These are phyloP conservation scores for Seriola rivoliana DNA, from an alignment of 2,113 vertebrate species.

Conservation along the genomic window DNA sequence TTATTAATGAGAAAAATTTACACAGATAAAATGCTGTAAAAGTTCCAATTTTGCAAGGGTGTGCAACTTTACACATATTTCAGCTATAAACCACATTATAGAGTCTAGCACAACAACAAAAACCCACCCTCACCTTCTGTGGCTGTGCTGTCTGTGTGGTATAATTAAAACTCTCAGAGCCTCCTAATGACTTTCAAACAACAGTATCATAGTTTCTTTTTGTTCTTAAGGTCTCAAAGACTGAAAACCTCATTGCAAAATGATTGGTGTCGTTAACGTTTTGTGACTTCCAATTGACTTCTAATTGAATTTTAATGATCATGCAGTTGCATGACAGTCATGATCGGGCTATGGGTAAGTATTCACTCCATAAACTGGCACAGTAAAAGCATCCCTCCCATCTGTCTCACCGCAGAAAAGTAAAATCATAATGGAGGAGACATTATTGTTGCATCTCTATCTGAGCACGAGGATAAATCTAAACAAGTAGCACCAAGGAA, in stretches of 20 bases:
- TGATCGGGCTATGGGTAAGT: conserved; percentile 43
- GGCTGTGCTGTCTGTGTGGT: background rate
- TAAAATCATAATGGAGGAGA: background rate
- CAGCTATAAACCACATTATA: no score
- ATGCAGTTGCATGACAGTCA: conserved; percentile 35
- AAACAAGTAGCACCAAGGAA: background rate
- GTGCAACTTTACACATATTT: no score
- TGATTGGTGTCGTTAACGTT: conserved; percentile 49
- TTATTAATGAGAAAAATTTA: background rate
- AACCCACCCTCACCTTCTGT: background rate
- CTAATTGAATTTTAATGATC: conserved; percentile 58
- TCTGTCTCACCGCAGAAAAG: conserved; percentile 26
- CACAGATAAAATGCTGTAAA: background rate
- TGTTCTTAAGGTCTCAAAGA: conserved; percentile 17
- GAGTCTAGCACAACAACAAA: background rate
- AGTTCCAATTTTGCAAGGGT: background rate
- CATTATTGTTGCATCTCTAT: background rate
- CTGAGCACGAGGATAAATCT: conserved; percentile 15
- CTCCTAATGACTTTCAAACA: conserved; percentile 4
- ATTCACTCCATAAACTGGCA: conserved; percentile 34
- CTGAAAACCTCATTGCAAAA: conserved; percentile 13
- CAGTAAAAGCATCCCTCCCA: conserved; percentile 30
- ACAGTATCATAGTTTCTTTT: background rate
- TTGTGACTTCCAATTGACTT: conserved; percentile 35
- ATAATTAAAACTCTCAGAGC: background rate